phyloP scores from a whole-genome alignment of 1,140 invertebrate genomes.

The Hycleus cichorii region DNA sequence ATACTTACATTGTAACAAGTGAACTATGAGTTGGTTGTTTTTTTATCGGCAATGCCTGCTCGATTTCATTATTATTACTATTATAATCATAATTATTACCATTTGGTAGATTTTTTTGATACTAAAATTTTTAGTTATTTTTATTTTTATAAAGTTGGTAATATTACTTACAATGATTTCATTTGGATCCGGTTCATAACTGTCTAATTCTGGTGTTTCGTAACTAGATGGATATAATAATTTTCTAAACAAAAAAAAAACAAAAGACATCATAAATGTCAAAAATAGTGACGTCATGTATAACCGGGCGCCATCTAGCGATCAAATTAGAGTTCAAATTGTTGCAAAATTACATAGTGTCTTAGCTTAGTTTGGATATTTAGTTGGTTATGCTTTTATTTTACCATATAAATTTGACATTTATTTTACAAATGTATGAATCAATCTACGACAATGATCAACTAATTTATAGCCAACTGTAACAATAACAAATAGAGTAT shows the following conservation, averaged over 20 bases:
- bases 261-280: neutral
- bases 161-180: neutral
- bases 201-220: neutral
- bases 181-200: neutral
- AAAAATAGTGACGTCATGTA: neutral
- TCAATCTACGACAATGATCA: too few relatives aligned
- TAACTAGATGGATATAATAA: conserved; percentile 1
- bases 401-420: too few relatives aligned
- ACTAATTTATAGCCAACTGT: too few relatives aligned
- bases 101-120: neutral
- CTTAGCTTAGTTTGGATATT: too few relatives aligned
- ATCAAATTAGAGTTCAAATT: too few relatives aligned
- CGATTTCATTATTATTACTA: conserved; percentile 17
- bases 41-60: neutral
- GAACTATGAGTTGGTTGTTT: conserved; percentile 45
- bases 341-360: too few relatives aligned
- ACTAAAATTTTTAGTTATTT: conserved; percentile 8
- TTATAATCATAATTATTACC: conserved; percentile 14
- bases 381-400: too few relatives aligned
- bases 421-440: too few relatives aligned
- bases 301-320: too few relatives aligned
- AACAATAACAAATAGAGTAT: too few relatives aligned
- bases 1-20: conserved; percentile 54
- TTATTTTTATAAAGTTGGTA: neutral
- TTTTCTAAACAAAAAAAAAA: conserved; percentile 1